These are phyloP conservation scores for Himalopsyche tibetana DNA, from an alignment of 2,888 invertebrate genomes.

Conservation along the genomic window DNA sequence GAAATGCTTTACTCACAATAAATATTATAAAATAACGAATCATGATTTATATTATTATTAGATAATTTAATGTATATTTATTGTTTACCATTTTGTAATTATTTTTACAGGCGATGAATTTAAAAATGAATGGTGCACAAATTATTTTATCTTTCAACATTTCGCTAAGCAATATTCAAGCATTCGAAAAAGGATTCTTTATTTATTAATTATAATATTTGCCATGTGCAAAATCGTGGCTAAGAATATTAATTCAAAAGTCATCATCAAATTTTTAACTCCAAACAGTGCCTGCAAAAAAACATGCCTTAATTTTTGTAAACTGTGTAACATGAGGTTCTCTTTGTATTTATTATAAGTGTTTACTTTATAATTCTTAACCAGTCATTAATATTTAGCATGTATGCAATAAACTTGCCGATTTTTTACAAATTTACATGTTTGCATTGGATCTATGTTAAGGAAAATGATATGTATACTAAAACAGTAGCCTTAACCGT, in stretches of 20 bases:
- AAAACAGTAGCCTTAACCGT: slow-evolving; percentile 47
- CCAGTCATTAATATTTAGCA: slow-evolving; percentile 56
- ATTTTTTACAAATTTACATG: slow-evolving; percentile 47
- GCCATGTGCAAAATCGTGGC: no score
- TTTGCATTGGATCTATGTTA: slow-evolving; percentile 17
- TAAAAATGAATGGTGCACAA: neutral
- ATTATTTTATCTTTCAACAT: neutral
- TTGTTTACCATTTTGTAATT: neutral
- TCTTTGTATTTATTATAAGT: slow-evolving; percentile 22
- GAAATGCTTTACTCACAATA: slow-evolving; percentile 17
- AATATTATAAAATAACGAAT: neutral
- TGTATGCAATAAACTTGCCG: slow-evolving; percentile 54
- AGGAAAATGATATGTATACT: slow-evolving; percentile 48
- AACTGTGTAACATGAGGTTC: neutral
- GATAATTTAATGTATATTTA: slow-evolving; percentile 2
- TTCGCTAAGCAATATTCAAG: no score
- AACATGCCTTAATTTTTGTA: slow-evolving; percentile 4
- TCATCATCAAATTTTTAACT: no score
- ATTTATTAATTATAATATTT: no score
- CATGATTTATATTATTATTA: neutral
- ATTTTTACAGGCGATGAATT: neutral
- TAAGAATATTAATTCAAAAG: no score
- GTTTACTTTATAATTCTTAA: slow-evolving; percentile 51
- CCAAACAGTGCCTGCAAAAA: slow-evolving; percentile 6
- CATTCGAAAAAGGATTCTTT: no score